Evolutionary conservation across 2,888 invertebrate species (phyloP).

Genomic region (Zaprionus bogoriensis): DNA sequence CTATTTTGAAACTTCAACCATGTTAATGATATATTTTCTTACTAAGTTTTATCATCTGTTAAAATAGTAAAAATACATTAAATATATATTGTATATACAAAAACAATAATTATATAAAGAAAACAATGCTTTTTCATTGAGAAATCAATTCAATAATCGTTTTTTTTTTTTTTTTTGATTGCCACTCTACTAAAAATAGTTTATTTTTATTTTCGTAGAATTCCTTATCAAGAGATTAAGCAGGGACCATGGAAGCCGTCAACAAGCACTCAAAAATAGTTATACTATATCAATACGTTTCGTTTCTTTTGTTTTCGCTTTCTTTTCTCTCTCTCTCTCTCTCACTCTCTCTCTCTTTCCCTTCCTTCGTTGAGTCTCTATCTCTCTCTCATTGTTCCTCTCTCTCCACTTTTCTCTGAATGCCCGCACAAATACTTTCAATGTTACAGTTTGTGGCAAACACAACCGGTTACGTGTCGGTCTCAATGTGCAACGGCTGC

Average conservation of each 20-base stretch:
- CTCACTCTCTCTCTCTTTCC: too few relatives aligned
- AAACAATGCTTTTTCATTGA: not conserved
- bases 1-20: not conserved
- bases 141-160: not conserved
- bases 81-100: too few relatives aligned
- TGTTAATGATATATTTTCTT: not conserved
- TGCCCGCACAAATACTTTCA: conserved; percentile 12
- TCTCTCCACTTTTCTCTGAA: too few relatives aligned
- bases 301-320: too few relatives aligned
- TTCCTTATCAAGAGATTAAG: too few relatives aligned
- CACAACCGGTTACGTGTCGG: conserved; percentile 54
- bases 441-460: conserved; percentile 24
- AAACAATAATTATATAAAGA: not conserved
- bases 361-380: not conserved
- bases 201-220: too few relatives aligned
- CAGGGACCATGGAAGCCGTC: too few relatives aligned
- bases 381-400: not conserved
- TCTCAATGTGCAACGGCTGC: conserved; percentile 37
- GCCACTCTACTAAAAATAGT: not conserved
- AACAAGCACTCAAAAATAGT: too few relatives aligned
- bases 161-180: not conserved
- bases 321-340: too few relatives aligned
- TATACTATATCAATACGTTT: too few relatives aligned
- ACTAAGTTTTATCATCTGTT: too few relatives aligned
- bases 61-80: too few relatives aligned